phyloP scores from a whole-genome alignment of 2,888 invertebrate genomes.

The Willowsia nigromaculata region DNA sequence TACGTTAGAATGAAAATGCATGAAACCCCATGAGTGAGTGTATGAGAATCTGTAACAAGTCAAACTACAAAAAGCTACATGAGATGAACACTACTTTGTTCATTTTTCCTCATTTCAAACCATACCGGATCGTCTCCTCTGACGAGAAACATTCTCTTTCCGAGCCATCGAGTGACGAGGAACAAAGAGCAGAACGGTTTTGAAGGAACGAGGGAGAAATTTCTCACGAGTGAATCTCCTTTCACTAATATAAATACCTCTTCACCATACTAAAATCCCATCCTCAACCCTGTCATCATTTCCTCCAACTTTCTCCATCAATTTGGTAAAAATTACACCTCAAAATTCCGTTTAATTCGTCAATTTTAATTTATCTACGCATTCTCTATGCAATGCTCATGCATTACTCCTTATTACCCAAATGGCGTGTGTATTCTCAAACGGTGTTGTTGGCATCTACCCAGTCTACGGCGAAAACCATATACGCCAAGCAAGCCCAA shows the following conservation, averaged over 20 bases:
- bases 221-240: background rate
- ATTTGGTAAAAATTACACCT: background rate
- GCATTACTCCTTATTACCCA: background rate
- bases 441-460: slow-evolving; percentile 64
- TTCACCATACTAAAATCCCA: background rate
- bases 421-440: slow-evolving; percentile 28
- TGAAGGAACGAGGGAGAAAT: slow-evolving; percentile 34
- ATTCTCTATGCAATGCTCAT: background rate
- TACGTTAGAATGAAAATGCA: too few species aligned
- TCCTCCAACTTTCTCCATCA: slow-evolving; percentile 6
- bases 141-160: background rate
- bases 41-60: background rate
- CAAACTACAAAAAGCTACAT: background rate
- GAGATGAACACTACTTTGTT: slow-evolving; percentile 6
- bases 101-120: slow-evolving; percentile 36
- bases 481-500: background rate
- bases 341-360: background rate
- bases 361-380: background rate
- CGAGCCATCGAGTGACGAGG: slow-evolving; percentile 44
- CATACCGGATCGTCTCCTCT: slow-evolving; percentile 19
- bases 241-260: background rate
- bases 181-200: slow-evolving; percentile 64
- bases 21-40: background rate
- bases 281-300: background rate
- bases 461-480: slow-evolving; percentile 46